Base-by-base conservation (phyloP, 2,888 invertebrate genomes). In the Drosophila macrospina region DNA sequence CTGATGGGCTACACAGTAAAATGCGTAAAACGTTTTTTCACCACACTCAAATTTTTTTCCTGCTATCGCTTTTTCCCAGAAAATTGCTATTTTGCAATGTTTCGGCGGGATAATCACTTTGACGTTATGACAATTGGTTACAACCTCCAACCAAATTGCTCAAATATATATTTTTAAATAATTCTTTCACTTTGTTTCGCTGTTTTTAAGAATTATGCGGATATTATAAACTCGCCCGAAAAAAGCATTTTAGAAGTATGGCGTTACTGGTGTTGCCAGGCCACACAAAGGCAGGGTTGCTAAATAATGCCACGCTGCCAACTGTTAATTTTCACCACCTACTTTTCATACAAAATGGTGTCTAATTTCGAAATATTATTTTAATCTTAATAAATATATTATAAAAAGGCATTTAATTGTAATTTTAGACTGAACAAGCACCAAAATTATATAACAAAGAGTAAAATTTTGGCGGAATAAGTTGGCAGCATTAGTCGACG, bases 1-100 rank as follows among this genome's bases (percentile, higher is more conserved):
- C 83, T 87, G 87, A 87, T 77, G 72, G 51, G 37, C 63, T 20
- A 41, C 47, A 16, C 69, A 52, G 62, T 69, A 80, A 71, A 75
- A 86, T 85, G 84, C 88, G 84, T 88, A 88, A 72, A 80, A 68
- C 72, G 51, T 54, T 63, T 73, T 62, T 77, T 81, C 85, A 85
- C 88, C 88, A 85, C 83, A 86, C 84, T 86, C 52, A 48, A 60
- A 67, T 57, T 78, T 80, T 77, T 70, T 74, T 69, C 37, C 50
- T 55, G 42, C 54, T 73, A 76, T 79, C 64, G 71, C 54, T 72
- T 88, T 86, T 65, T 61, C 55, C 56, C 69, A 65, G 68, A 75
- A 78, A 78, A 79, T 64, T 56, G 16, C 24, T 26, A 26, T 39
- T 66, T 55, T 30, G 44, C 59, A 45, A 60, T 45, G 48, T 56